Conservation (phyloP, 53 echinoderm and acorn worm species). For the Glandiceps talaboti region DNA sequence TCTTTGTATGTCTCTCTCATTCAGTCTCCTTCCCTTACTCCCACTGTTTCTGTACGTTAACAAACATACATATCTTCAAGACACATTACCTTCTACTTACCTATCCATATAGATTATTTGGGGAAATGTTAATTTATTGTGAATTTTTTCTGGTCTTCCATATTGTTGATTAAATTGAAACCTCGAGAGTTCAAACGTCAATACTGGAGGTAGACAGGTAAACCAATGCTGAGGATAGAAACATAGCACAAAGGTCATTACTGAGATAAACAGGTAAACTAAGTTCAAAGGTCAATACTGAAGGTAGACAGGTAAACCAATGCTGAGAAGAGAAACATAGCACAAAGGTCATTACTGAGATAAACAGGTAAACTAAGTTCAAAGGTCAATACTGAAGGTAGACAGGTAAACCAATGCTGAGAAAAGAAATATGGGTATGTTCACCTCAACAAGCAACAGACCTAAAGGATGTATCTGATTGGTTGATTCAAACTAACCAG, state of each 20-base stretch:
- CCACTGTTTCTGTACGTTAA: no score
- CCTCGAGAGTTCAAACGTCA: slow-evolving; percentile 90
- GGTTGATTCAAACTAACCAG: no score
- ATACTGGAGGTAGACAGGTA: slow-evolving; percentile 77
- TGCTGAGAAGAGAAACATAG: no score
- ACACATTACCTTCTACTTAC: slow-evolving; percentile 30
- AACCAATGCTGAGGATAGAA: slow-evolving; percentile 93
- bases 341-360: no score
- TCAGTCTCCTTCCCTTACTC: no score
- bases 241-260: no score
- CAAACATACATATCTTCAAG: no score
- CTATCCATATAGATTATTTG: slow-evolving; percentile 86
- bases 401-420: slow-evolving; percentile 89
- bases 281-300: slow-evolving; percentile 79
- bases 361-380: no score
- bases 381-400: slow-evolving; percentile 81
- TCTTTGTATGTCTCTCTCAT: no score
- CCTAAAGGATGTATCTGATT: no score
- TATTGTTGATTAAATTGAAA: slow-evolving; percentile 89
- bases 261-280: no score
- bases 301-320: slow-evolving; percentile 90
- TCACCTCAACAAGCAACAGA: no score
- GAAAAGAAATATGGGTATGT: neutral
- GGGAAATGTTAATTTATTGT: slow-evolving; percentile 76
- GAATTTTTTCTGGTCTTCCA: slow-evolving; percentile 92